Conservation (phyloP, 2,888 invertebrate genomes). For the Anoncus sp. region DNA sequence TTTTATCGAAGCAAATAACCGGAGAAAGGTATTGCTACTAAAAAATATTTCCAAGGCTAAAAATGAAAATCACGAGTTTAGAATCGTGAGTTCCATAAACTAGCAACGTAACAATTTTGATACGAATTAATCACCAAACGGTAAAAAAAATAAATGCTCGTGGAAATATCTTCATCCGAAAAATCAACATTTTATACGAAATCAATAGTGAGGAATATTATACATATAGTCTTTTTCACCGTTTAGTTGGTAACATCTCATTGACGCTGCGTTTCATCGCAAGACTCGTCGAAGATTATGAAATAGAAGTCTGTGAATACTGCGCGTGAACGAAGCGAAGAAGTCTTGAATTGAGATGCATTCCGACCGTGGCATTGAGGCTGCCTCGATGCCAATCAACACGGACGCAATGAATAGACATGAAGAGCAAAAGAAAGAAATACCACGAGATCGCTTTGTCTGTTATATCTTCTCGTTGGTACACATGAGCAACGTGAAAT, state of each 20-base stretch:
- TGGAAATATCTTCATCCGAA: too few species aligned
- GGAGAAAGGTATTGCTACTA: too few species aligned
- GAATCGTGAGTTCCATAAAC: too few species aligned
- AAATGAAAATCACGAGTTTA: too few species aligned
- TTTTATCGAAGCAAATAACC: too few species aligned
- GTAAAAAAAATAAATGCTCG: too few species aligned
- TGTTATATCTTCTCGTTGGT: conserved; percentile 6
- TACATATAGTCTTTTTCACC: too few species aligned
- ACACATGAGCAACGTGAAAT: conserved; percentile 7
- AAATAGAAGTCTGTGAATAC: conserved; percentile 14
- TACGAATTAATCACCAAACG: too few species aligned
- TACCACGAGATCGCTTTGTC: conserved; percentile 8
- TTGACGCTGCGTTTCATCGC: neutral
- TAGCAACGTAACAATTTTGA: too few species aligned
- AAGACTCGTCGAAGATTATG: conserved; percentile 32
- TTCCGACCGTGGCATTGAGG: conserved; percentile 55
- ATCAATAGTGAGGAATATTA: too few species aligned
- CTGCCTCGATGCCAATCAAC: conserved; percentile 57
- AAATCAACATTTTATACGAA: too few species aligned
- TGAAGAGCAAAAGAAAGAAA: conserved; percentile 17
- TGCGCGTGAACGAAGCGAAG: conserved; percentile 35
- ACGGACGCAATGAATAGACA: conserved; percentile 50
- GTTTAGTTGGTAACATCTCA: neutral
- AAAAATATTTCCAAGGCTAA: neutral
- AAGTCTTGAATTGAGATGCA: conserved; percentile 58